phyloP scores from a whole-genome alignment of 2,888 invertebrate genomes.

The Drosophila tripunctata region DNA sequence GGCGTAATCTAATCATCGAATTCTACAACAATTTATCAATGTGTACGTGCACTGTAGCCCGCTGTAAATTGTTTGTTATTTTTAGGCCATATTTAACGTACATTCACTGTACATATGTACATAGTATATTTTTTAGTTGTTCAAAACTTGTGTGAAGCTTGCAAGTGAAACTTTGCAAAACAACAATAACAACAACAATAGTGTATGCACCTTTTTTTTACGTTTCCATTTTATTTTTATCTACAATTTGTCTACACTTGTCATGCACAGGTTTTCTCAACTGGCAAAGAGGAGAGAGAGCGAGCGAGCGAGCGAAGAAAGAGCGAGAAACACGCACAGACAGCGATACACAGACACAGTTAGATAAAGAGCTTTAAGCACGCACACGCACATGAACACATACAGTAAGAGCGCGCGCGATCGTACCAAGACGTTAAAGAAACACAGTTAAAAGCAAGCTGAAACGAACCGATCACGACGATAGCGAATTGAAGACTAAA shows the following conservation, averaged over 20 bases:
- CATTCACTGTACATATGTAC: no score
- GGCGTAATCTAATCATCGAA: conserved; percentile 50
- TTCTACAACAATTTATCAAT: conserved; percentile 39
- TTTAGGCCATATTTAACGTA: no score
- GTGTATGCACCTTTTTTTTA: conserved; percentile 65
- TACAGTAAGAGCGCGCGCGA: conserved; percentile 50
- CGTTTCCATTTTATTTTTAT: conserved; percentile 74
- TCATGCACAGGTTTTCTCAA: conserved; percentile 64
- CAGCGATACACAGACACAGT: background rate
- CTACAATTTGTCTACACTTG: conserved; percentile 68
- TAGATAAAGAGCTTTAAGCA: no score
- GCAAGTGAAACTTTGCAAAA: conserved; percentile 62
- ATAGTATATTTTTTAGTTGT: conserved; percentile 12
- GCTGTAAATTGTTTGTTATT: conserved; percentile 1
- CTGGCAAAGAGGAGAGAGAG: conserved; percentile 49
- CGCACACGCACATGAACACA: background rate
- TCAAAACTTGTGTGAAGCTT: conserved; percentile 11
- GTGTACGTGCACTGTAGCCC: conserved; percentile 27
- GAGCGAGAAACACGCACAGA: conserved; percentile 3
- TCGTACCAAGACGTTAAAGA: conserved; percentile 38
- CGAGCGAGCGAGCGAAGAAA: conserved; percentile 1
- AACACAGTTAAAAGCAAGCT: conserved; percentile 27
- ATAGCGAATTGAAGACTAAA: conserved; percentile 66
- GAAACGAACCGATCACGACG: conserved; percentile 68
- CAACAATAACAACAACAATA: conserved; percentile 35